These are phyloP conservation scores for Lytechinus variegatus DNA, from an alignment of 35 echinoderm and acorn worm species.

Conservation along the genomic window DNA sequence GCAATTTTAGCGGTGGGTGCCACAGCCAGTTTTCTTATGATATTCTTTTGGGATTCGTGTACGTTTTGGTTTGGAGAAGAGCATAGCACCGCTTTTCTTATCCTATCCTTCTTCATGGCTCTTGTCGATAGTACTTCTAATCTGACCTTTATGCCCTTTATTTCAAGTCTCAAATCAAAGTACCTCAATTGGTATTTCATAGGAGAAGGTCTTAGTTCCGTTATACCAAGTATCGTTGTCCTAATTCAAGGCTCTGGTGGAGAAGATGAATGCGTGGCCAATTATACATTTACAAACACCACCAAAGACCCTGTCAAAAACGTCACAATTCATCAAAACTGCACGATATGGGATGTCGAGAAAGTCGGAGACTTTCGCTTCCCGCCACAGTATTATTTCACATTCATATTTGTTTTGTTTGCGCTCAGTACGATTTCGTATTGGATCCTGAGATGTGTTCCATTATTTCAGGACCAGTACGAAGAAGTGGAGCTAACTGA, in stretches of 20 bases:
- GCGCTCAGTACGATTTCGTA: not conserved
- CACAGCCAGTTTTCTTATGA: slow-evolving; percentile 51
- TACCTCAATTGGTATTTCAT: slow-evolving; percentile 78
- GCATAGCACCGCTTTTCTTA: slow-evolving; percentile 45
- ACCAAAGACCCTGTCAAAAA: not conserved
- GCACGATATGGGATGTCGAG: not conserved
- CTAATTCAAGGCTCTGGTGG: slow-evolving; percentile 70
- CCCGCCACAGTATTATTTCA: not conserved
- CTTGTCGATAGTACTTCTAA: slow-evolving; percentile 71
- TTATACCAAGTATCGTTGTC: slow-evolving; percentile 66
- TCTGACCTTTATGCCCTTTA: slow-evolving; percentile 68
- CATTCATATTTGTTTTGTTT: slow-evolving; percentile 9
- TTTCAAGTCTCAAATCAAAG: slow-evolving; percentile 44
- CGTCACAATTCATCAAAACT: not conserved
- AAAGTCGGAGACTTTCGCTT: not conserved
- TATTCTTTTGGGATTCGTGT: slow-evolving; percentile 71
- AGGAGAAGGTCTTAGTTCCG: slow-evolving; percentile 65
- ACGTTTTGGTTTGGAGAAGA: slow-evolving; percentile 31
- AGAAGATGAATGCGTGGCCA: slow-evolving; percentile 52
- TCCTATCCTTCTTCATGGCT: slow-evolving; percentile 59
- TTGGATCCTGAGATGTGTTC: slow-evolving; percentile 19
- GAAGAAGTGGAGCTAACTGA: not conserved
- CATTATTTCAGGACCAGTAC: not conserved
- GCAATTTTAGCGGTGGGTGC: slow-evolving; percentile 44
- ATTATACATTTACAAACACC: slow-evolving; percentile 47